Evolutionary conservation across 2,113 vertebrate species (phyloP), one percentile per base, ranked within the genome.

Genomic region (Dicaeum eximium): DNA sequence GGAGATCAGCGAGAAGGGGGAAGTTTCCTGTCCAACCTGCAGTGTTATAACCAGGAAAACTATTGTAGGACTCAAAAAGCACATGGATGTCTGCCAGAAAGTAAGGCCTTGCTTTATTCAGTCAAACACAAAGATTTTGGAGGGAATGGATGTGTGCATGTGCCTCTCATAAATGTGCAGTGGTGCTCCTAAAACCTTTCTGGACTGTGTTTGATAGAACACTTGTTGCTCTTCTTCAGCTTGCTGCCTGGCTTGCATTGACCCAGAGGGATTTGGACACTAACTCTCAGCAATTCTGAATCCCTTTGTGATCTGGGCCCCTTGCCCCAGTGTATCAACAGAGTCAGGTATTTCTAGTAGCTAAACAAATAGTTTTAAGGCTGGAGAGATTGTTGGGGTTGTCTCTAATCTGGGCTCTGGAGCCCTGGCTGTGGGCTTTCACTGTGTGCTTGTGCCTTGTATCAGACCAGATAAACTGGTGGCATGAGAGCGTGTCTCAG

Each of bases 51-150:
- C 98, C 83, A 98, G 99, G 61, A 99, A 99, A 97, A 99, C 99
- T 11, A 90, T 99, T 10, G 98, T 98, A 16, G 99, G 99, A 58
- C 98, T 99, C 72, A 99, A 99, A 98, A 99, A 99, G 94, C 99
- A 99, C 98, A 99, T 99, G 99, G 99, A 99, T 60, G 99, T 99
- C 96, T 99, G 99, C 96, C 99, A 99, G 94, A 99, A 99, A 98
- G 99, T 99, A 96, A 97, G 98, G 31, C 15, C n/a, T 64, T 20
- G 10, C 54, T 66, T 66, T 88, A 31, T 82, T 86, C 51, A 23
- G 1, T 85, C 35, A 22, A 5, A 1, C 33, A 23, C 7, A 3
- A 0, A 19, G 71, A 20, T 69, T 80, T 75, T 56, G 53, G 20
- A 51, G 24, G 38, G 51, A 88, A 37, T 15, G 20, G n/a, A 15